Evolutionary conservation across 2,888 invertebrate genomes (phyloP).

Genomic region (Yponomeuta sedellus): DNA sequence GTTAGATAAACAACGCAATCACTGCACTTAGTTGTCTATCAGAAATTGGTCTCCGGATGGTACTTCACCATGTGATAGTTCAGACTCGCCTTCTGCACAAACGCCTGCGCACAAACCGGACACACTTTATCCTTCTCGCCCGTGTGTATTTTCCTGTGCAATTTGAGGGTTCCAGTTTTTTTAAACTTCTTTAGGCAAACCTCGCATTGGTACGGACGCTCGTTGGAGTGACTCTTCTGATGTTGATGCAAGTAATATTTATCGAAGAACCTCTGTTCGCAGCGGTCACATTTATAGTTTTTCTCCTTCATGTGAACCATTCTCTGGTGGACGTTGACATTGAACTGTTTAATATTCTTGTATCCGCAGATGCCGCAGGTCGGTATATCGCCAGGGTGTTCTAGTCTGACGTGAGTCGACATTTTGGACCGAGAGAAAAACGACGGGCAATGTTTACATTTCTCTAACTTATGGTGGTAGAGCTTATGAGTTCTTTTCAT

Average conservation of each 20-base stretch:
- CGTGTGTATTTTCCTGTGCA: constrained; percentile 39
- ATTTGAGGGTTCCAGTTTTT: constrained; percentile 19
- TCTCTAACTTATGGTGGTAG: not conserved
- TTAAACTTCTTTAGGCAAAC: constrained; percentile 38
- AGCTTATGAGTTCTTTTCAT: not conserved
- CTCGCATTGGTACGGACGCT: constrained; percentile 32
- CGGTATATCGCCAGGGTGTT: constrained; percentile 12
- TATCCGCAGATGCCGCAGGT: constrained; percentile 12
- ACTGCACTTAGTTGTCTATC: not conserved
- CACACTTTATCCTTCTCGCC: constrained; percentile 34
- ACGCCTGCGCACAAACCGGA: constrained; percentile 36
- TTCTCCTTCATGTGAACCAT: constrained; percentile 40
- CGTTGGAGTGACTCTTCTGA: constrained; percentile 27
- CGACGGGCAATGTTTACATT: not conserved
- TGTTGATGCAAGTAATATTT: constrained; percentile 18
- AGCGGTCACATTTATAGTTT: constrained; percentile 29
- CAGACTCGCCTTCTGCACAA: constrained; percentile 38
- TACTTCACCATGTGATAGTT: constrained; percentile 37
- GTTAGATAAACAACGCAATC: too few relatives aligned
- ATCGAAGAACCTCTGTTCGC: constrained; percentile 30
- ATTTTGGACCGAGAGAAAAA: too few relatives aligned
- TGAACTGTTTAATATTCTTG: not conserved
- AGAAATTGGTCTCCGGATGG: constrained; percentile 28
- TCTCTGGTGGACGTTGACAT: not conserved
- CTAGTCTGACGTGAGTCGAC: not conserved